phyloP scores from a whole-genome alignment of 1,140 invertebrate species.

The Sitophilus oryzae region DNA sequence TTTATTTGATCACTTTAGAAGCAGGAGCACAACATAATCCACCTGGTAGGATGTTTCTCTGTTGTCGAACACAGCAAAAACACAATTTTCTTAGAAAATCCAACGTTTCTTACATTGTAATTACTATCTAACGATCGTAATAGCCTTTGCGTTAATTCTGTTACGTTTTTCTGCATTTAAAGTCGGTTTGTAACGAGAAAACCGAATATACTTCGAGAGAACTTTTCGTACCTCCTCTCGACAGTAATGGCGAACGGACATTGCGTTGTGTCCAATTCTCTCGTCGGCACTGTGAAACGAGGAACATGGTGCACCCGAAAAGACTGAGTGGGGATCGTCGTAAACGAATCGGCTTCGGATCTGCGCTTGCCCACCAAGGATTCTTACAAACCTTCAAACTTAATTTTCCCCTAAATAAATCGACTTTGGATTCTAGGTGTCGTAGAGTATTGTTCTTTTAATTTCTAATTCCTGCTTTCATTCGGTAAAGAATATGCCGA shows the following conservation, averaged over 20 bases:
- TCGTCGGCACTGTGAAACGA: conserved; percentile 44
- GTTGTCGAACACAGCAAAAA: conserved; percentile 32
- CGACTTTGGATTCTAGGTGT: conserved; percentile 5
- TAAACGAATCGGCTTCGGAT: conserved; percentile 34
- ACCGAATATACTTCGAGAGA: conserved; percentile 43
- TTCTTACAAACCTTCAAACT: conserved; percentile 18
- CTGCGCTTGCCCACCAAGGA: conserved; percentile 32
- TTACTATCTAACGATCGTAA: conserved; percentile 60
- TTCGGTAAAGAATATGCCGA: not conserved
- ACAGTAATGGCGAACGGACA: conserved; percentile 46
- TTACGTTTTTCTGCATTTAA: conserved; percentile 56
- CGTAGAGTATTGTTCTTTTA: not conserved
- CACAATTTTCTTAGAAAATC: conserved; percentile 25
- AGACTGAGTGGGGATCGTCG: conserved; percentile 43
- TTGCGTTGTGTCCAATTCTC: conserved; percentile 45
- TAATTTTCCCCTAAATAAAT: conserved; percentile 24
- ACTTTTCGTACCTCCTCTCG: conserved; percentile 43
- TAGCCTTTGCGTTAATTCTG: conserved; percentile 59
- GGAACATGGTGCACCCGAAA: conserved; percentile 45
- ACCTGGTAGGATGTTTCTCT: conserved; percentile 28
- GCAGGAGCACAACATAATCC: conserved; percentile 32
- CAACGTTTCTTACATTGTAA: conserved; percentile 59
- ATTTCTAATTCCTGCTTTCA: not conserved
- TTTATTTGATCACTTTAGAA: conserved; percentile 21
- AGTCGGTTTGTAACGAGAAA: conserved; percentile 44